A percentile compares a stretch with the other conserved stretches of the same genome.
Evolutionary conservation across 2,888 invertebrate genomes (phyloP).

Genomic region (Hesperia comma): DNA sequence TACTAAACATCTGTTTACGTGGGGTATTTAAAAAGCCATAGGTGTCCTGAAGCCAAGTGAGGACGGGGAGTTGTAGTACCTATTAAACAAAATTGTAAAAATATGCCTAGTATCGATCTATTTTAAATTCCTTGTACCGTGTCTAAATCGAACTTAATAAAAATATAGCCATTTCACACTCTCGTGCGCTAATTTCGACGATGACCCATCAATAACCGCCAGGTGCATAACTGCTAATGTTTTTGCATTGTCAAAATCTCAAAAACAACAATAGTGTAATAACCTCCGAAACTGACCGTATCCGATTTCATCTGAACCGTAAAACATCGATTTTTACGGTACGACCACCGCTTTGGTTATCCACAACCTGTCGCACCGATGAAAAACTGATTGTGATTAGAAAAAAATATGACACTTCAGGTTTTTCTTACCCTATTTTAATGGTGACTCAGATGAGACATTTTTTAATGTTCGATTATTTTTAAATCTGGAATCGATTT

Average conservation of each 20-base stretch:
- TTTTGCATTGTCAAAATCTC: conserved; percentile 34
- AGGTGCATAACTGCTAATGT: conserved; percentile 31
- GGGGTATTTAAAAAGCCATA: too few relatives aligned
- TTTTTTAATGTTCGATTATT: conserved; percentile 40
- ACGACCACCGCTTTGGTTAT: conserved; percentile 56
- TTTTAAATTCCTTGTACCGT: conserved; percentile 1
- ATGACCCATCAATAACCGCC: conserved; percentile 24
- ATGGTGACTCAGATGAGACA: conserved; percentile 34
- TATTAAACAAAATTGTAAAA: too few relatives aligned
- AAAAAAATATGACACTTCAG: conserved; percentile 42
- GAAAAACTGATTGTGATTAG: conserved; percentile 47
- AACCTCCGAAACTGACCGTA: conserved; percentile 57
- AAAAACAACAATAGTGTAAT: conserved; percentile 55
- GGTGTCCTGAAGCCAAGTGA: too few relatives aligned
- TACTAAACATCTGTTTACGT: too few relatives aligned
- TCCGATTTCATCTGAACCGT: conserved; percentile 60
- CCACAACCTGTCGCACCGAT: conserved; percentile 47
- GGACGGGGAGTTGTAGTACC: too few relatives aligned
- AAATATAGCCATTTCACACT: conserved; percentile 28
- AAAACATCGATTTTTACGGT: conserved; percentile 64
- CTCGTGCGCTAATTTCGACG: conserved; percentile 13
- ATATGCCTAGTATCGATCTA: too few relatives aligned
- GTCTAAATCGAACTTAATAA: conserved; percentile 12
- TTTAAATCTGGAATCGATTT: conserved; percentile 37
- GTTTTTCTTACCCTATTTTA: conserved; percentile 42